Evolutionary conservation across 2,797 vertebrate species (phyloP).

Genomic region (Tangara arthus): DNA sequence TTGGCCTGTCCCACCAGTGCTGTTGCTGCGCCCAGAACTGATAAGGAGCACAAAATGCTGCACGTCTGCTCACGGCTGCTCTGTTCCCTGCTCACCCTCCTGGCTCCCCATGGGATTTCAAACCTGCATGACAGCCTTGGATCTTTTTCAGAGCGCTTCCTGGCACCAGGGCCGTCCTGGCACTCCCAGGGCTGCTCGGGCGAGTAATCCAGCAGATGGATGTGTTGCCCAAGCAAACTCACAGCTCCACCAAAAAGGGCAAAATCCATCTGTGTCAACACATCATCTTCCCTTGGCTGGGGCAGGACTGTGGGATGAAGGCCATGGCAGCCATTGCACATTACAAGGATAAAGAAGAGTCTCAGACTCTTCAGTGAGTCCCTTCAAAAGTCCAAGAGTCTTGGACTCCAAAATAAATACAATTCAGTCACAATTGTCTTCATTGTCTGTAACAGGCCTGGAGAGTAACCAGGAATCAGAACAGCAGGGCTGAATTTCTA

Average conservation of each 20-base stretch:
- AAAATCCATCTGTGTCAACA: constrained; percentile 50
- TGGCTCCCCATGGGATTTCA: neutral
- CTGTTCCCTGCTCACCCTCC: neutral
- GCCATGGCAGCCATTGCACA: neutral
- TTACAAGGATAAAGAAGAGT: neutral
- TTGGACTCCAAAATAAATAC: neutral
- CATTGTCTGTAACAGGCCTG: neutral
- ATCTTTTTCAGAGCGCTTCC: neutral
- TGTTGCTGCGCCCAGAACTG: rapidly evolving
- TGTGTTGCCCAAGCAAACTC: constrained; percentile 39
- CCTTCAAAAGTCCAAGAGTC: neutral
- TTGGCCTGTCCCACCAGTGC: neutral
- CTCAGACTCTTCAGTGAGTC: neutral
- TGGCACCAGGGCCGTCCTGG: neutral
- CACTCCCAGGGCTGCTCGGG: neutral
- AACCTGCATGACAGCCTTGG: neutral
- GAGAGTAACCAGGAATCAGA: neutral
- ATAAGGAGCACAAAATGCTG: neutral
- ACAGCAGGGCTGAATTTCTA: neutral
- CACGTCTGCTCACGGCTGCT: neutral
- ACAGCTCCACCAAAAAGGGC: constrained; percentile 18
- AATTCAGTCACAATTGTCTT: neutral
- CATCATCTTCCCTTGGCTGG: neutral
- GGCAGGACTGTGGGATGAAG: neutral
- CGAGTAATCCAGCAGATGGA: neutral